A percentile compares a stretch with the other conserved stretches of the same genome.
These are phyloP conservation scores for Drosophila pruinosa DNA, from an alignment of 1,140 invertebrate species.

Conservation along the genomic window DNA sequence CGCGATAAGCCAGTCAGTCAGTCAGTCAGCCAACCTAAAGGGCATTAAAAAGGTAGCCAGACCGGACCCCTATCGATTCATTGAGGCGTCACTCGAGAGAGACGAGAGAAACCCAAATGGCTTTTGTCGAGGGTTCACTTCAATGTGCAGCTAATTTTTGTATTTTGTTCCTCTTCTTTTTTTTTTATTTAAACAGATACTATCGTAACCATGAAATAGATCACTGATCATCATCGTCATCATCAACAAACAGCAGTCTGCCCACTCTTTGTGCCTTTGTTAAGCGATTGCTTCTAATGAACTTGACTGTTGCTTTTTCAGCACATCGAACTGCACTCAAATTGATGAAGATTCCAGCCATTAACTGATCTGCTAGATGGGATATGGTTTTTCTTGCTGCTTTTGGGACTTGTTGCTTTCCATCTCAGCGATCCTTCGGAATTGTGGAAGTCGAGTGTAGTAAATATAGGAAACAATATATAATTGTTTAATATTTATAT, in stretches of 20 bases:
- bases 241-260: background rate
- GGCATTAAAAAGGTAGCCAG: conserved; percentile 44
- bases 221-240: conserved; percentile 17
- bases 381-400: no score
- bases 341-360: no score
- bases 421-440: no score
- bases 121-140: background rate
- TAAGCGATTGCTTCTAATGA: no score
- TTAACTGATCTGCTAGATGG: no score
- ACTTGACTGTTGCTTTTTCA: no score
- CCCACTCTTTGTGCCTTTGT: background rate
- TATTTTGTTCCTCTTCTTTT: background rate
- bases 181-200: conserved; percentile 19
- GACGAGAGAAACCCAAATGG: conserved; percentile 17
- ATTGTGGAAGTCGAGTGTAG: no score
- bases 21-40: conserved; percentile 40
- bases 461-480: no score
- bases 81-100: conserved; percentile 48
- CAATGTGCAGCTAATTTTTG: conserved; percentile 20
- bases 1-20: conserved; percentile 63
- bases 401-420: no score
- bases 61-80: conserved; percentile 25
- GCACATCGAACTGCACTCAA: no score
- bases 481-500: no score
- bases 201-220: conserved; percentile 25